Base-by-base conservation (phyloP, 2,113 vertebrate genomes). In the Phaethon lepturus region DNA sequence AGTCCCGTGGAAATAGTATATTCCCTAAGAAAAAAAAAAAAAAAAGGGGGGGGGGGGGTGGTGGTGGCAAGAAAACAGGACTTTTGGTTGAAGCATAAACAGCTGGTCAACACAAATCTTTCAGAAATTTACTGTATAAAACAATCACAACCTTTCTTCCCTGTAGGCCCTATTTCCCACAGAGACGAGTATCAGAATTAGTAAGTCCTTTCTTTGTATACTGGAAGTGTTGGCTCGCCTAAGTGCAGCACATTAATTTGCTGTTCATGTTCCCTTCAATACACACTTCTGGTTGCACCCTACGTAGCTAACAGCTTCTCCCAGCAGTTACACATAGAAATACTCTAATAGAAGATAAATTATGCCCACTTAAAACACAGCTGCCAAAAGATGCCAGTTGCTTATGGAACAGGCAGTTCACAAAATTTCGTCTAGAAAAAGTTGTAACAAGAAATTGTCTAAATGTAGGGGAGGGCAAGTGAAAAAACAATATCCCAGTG, bases 1-100 rank as follows among this genome's bases (percentile, higher is more conserved):
- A 95, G 89, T 93, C 94, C 86, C 75, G 87, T 91, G 93, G 94
- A 96, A 97, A 96, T 82, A 88, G 91, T 93, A 86, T 75, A 96
- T 95, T 93, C 84, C 93, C 94, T 94, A 97, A 96, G 49, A 42
- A 81, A 81, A 75, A 96, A 84, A 68, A 35, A 50, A 83, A 42
- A 81, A 90, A 84, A 90, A 77, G n/a, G n/a, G n/a, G n/a, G n/a
- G n/a, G n/a, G n/a, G 56, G 91, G 93, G 96, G 86, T 81, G 87
- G 92, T 81, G 95, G 93, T 9, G 74, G 96, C 96, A 97, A 28
- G 71, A 85, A 86, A 93, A 95, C 89, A 96, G 86, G 95, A 89
- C 91, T 95, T 95, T 77, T 73, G 73, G 63, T 82, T 91, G 94
- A 91, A 96, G 94, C 81, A 86, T 82, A 87, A 93, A 95, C 91